Conservation (phyloP, 2,797 vertebrate genomes). For the Hirundo rustica region DNA sequence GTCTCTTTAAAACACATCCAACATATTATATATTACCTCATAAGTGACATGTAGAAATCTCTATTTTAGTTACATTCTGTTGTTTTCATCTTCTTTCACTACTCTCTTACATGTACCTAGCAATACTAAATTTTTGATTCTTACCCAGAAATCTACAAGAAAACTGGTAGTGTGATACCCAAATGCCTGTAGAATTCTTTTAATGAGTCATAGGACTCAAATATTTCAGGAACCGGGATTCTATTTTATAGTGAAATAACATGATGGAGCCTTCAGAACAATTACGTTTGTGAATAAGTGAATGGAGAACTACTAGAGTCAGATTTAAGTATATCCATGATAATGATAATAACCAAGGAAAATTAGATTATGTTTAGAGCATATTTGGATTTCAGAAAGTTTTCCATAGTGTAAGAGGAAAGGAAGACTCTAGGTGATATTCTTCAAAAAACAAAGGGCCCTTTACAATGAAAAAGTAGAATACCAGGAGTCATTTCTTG, state of each 20-base stretch:
- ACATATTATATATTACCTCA: not conserved
- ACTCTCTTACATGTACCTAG: not conserved
- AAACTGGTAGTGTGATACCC: not conserved
- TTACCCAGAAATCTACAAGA: not conserved
- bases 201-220: not conserved
- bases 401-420: not conserved
- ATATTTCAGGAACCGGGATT: not conserved
- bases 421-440: not conserved
- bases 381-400: not conserved
- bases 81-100: not conserved
- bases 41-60: not conserved
- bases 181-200: not conserved
- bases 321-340: not conserved
- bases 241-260: not conserved
- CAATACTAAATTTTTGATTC: not conserved
- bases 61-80: not conserved
- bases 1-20: not conserved
- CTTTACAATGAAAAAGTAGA: not conserved
- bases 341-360: not conserved
- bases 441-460: not conserved
- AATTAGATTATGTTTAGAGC: not conserved
- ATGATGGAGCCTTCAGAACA: not conserved
- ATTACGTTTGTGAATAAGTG: not conserved
- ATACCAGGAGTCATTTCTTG: not conserved
- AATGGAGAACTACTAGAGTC: not conserved